These are phyloP conservation scores for Morus bassanus DNA, from an alignment of 2,797 vertebrate species.

Conservation along the genomic window DNA sequence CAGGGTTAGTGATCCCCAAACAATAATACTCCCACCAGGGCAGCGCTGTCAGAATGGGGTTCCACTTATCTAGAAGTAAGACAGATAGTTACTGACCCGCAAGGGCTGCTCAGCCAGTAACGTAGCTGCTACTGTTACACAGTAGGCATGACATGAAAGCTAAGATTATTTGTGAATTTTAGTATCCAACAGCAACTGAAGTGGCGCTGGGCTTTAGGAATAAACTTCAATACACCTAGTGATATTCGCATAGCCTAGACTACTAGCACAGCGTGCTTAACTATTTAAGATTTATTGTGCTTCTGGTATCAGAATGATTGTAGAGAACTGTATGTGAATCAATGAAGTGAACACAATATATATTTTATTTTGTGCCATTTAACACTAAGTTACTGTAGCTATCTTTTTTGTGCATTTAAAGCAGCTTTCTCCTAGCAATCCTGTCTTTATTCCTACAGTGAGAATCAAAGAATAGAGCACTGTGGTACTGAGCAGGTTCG, in stretches of 20 bases:
- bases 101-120: not conserved
- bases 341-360: not conserved
- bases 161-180: not conserved
- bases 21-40: not conserved
- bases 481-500: not conserved
- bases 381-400: not conserved
- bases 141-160: not conserved
- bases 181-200: not conserved
- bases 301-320: constrained; percentile 23
- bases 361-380: not conserved
- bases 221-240: not conserved
- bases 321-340: not conserved
- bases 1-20: not conserved
- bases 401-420: not conserved
- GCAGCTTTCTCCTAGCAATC: not conserved
- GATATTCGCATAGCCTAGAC: not conserved
- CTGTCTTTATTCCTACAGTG: not conserved
- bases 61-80: constrained; percentile 5
- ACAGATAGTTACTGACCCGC: not conserved
- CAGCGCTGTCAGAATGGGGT: not conserved
- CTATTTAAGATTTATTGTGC: constrained; percentile 27
- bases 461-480: not conserved
- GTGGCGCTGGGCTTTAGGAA: not conserved
- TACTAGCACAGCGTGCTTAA: not conserved
- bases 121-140: not conserved